Base-by-base conservation (phyloP, 2,113 vertebrate species). In the Aptenodytes patagonicus region DNA sequence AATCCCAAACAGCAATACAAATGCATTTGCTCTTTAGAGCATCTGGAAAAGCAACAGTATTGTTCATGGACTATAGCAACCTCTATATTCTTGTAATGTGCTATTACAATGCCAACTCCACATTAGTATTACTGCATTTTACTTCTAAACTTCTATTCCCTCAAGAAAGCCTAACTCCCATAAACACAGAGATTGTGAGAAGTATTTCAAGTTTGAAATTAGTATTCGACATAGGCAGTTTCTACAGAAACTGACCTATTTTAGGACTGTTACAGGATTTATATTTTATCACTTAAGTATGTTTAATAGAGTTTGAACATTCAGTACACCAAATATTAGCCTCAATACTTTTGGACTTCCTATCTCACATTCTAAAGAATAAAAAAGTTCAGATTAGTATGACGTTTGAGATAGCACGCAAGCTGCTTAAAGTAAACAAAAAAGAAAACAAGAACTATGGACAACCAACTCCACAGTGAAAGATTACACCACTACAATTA, bases 401-500 rank as follows among this genome's bases (percentile, higher is more conserved):
- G 52, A 95, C 0, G 0, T 83, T 86, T 83, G 62, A 58, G 68
- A 95, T 29, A 90, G 78, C 88, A 97, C 86, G 78, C 94, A 90
- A 95, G 91, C 78, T 82, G 58, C 71, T 97, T 85, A 90, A 96
- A 95, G 92, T 93, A 96, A 96, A 82, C 38, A 93, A 97, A 96
- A 97, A 95, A 88, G 88, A 97, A 94, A 86, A 55, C 34, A 89
- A 75, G 72, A 94, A 79, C 88, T 78, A 72, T 31, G n/a, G 60
- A 91, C 70, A 95, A 77, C 60, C 78, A 88, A 91, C 36, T 89
- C 58, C 87, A 97, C 94, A 97, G 90, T 29, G 83, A 88, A 96
- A 97, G 96, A 97, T 95, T 94, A 96, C 92, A 97, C 92, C 98
- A 97, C 93, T 97, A 98, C 95, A 98, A 96, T 97, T 96, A 98